Conservation (phyloP, 2,797 vertebrate genomes). For the Channallabes apus region DNA sequence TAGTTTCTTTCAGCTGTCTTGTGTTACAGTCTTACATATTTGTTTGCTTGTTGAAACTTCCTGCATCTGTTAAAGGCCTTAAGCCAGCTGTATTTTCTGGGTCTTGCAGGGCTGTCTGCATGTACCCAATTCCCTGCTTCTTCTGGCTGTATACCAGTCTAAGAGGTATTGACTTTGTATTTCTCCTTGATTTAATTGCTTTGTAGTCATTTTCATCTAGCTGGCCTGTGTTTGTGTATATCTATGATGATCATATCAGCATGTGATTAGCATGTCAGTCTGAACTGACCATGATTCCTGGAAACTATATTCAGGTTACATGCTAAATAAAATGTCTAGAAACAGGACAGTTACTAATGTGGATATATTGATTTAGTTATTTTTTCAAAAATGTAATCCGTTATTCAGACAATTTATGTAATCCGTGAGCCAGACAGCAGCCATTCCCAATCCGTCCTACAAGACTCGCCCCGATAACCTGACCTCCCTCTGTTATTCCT, state of each 20-base stretch:
- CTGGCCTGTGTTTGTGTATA: not conserved
- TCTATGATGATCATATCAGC: not conserved
- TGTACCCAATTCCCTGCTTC: not conserved
- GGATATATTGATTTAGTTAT: not conserved
- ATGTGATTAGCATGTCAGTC: not conserved
- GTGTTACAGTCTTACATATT: not conserved
- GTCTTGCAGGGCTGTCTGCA: not conserved
- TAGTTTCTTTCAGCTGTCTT: not conserved
- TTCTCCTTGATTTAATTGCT: not conserved
- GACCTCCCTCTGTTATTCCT: no score
- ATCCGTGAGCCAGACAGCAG: no score
- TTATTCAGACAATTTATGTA: no score
- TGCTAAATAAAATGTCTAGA: not conserved
- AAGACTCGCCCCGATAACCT: no score
- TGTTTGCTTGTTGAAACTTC: not conserved
- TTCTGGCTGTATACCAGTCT: not conserved
- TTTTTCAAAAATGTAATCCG: no score
- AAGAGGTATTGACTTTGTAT: not conserved
- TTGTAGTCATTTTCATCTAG: not conserved
- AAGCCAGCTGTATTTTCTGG: not conserved
- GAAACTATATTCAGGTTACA: not conserved
- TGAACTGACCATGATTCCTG: not conserved
- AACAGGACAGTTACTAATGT: not conserved
- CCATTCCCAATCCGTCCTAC: no score
- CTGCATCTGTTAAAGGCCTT: not conserved